phyloP scores from a whole-genome alignment of 2,888 invertebrate genomes.

The Thyatira batis region DNA sequence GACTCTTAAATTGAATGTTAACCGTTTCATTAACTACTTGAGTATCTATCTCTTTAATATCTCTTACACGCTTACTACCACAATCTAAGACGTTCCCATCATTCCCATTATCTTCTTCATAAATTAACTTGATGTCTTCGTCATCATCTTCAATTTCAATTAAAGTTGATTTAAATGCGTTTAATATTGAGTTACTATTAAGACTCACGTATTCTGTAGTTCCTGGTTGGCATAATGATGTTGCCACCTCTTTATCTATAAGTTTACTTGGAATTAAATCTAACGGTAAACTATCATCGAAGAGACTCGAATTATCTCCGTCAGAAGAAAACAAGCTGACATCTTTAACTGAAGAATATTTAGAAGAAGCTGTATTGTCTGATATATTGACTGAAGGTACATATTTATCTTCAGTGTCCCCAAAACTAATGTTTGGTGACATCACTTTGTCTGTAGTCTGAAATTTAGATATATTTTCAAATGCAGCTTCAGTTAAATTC shows the following conservation, averaged over 20 bases:
- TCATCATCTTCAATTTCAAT: conserved; percentile 51
- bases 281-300: conserved; percentile 81
- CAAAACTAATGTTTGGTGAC: conserved; percentile 68
- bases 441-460: conserved; percentile 45
- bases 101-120: conserved; percentile 53
- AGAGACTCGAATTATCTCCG: conserved; percentile 78
- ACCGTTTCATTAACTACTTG: conserved; percentile 41
- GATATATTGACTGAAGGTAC: conserved; percentile 14
- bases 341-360: conserved; percentile 51
- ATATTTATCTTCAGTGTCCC: conserved; percentile 45
- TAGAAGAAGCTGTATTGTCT: conserved; percentile 27
- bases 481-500: conserved; percentile 56
- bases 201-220: conserved; percentile 37
- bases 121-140: conserved; percentile 66
- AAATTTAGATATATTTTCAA: conserved; percentile 56
- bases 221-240: conserved; percentile 22
- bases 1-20: conserved; percentile 42
- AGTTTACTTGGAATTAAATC: conserved; percentile 76
- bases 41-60: conserved; percentile 44
- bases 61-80: conserved; percentile 31
- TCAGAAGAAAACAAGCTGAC: conserved; percentile 72
- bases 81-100: conserved; percentile 28
- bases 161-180: conserved; percentile 58
- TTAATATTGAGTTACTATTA: conserved; percentile 53
- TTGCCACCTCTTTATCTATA: conserved; percentile 49